phyloP scores from a whole-genome alignment of 2,113 vertebrate genomes.

The Galbula dea region DNA sequence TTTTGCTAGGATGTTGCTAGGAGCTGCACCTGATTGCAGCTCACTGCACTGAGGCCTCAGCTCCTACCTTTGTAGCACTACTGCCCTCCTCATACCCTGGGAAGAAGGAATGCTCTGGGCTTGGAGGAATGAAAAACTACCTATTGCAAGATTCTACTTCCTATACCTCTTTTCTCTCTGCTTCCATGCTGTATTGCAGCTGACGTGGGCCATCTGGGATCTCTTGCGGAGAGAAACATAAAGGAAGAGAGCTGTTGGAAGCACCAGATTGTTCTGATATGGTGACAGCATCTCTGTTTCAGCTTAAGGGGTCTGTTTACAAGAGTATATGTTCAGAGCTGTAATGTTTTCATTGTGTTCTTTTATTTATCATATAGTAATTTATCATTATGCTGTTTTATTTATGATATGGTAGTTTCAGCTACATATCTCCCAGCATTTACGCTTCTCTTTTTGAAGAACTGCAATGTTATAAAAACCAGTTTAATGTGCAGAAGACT shows the following conservation, averaged over 20 bases:
- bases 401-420: not conserved
- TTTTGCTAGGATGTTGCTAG: not conserved
- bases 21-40: not conserved
- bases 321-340: fast-evolving
- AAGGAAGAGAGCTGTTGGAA: not conserved
- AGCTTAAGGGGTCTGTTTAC: not conserved
- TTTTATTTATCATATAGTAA: not conserved
- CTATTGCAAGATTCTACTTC: not conserved
- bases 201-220: too few species aligned
- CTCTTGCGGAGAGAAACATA: not conserved
- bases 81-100: not conserved
- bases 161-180: too few species aligned
- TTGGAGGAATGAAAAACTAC: not conserved
- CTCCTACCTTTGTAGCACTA: not conserved
- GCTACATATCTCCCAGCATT: not conserved
- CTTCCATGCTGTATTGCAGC: too few species aligned
- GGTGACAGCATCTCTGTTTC: fast-evolving
- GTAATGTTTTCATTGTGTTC: not conserved
- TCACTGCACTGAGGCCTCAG: fast-evolving
- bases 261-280: fast-evolving
- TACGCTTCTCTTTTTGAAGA: not conserved
- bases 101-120: not conserved
- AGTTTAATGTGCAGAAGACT: not conserved
- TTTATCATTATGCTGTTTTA: not conserved
- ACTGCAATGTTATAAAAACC: not conserved